Base-by-base conservation (phyloP, 53 echinoderm and acorn worm species). In the Stichopus horrens region DNA sequence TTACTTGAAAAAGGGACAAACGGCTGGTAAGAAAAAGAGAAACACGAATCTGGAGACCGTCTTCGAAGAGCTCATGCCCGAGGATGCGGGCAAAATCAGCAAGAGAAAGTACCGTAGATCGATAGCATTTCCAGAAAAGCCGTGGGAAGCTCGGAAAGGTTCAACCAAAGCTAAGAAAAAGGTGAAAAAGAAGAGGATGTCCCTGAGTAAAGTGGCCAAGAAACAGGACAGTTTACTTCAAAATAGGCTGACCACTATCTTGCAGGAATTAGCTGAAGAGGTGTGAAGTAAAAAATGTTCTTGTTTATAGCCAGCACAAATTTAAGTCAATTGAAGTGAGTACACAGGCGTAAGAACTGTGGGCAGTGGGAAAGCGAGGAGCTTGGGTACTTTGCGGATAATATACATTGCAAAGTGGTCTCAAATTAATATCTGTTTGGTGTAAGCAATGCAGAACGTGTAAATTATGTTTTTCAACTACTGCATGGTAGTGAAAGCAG, bases 31-130 rank as follows among this genome's bases (percentile, higher is more conserved):
- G 10, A 85, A 85, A 23, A 85, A 65, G 66, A 66, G 9, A 68
- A 85, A 51, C 65, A 85, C 85, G 10, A 85, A 85, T 59, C 59
- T 85, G 21, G 85, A 85, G 51, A 85, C 85, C 9, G 85, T 85
- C 65, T 85, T 85, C 52, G 85, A 85, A 18, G 85, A 85, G 52
- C 23, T 53, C 5, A 23, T 5, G 20, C 19, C 65, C 14, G 13
- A 67, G 68, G 67, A 85, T 23, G 85, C 14, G 2, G 66, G 37
- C 53, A 67, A 16, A 51, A 21, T 85, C 52, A 52, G 85, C 20
- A 63, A 67, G 52, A 22, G 85, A 52, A 85, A 85, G 14, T 85
- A 66, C 52, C 63, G 68, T 10, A 63, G 85, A 23, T 85, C 52
- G 23, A 7, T 85, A 66, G 85, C 85, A 4, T 85, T 85, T 23